These are phyloP conservation scores for Ricordea florida DNA, from an alignment of 92 coral and sea anemone species.

Conservation along the genomic window DNA sequence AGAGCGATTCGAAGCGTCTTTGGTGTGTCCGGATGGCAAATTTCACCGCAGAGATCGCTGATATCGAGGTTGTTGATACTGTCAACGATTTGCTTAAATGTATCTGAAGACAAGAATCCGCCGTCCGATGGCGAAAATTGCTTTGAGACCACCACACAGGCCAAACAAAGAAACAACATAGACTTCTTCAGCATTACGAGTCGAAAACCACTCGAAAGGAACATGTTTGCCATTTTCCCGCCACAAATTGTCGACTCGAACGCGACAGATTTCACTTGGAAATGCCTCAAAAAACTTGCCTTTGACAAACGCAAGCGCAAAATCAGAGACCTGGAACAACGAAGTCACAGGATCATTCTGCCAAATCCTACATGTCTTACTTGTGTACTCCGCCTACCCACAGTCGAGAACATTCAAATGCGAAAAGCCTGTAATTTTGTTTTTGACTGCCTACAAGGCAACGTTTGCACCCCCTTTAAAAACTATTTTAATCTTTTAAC, in stretches of 20 bases:
- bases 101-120: slow-evolving; percentile 9
- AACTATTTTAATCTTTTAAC: no score
- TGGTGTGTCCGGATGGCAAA: no score
- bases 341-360: no score
- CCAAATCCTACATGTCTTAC: no score
- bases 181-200: slow-evolving; percentile 15
- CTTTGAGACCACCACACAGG: slow-evolving; percentile 20
- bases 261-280: slow-evolving; percentile 7
- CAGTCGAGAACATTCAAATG: no score
- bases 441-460: no score
- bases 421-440: no score
- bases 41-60: not conserved
- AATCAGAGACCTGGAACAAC: no score
- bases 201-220: slow-evolving; percentile 31
- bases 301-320: slow-evolving; percentile 12
- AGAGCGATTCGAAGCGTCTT: not conserved
- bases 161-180: slow-evolving; percentile 21
- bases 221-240: slow-evolving; percentile 24
- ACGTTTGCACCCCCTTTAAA: no score
- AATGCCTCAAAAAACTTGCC: slow-evolving; percentile 20
- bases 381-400: no score
- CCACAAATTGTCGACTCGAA: slow-evolving; percentile 14
- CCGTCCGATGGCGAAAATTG: slow-evolving; percentile 5
- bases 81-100: not conserved
- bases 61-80: slow-evolving; percentile 23